Evolutionary conservation across 1,140 invertebrate species (phyloP), one percentile per base, ranked within the genome.

Genomic region (Eciton burchellii): DNA sequence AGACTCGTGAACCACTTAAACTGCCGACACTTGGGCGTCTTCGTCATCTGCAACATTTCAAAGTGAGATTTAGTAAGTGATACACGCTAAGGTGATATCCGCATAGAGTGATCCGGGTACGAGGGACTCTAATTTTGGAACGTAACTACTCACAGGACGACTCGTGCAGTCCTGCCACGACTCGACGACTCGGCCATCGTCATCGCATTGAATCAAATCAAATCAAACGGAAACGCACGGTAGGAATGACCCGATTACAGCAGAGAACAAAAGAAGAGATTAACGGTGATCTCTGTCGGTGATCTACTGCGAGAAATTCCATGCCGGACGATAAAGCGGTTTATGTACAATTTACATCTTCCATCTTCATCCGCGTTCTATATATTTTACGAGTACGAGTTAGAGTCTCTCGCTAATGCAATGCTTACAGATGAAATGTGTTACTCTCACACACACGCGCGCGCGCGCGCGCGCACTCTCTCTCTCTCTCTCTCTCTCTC

Each of bases 11-110:
- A 60, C n/a, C 81, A 57, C 84, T 94, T 93, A 95, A 82, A 96
- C 95, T 54, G 95, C 95, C 47, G 95, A 96, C 63, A 95, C 95
- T 93, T 96, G 95, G 73, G 95, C 95, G 87, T 95, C 95, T 84
- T 96, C 95, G 86, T 96, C 95, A 94, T 95, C 95, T 95, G 93
- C 88, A 94, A 94, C 92, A 90, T 62, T 60, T 54, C 14, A 65
- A 81, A 43, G 43, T n/a, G 29, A n/a, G 1, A 19, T 54, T 76
- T 35, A 86, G n/a, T 26, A 68, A 68, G 41, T 77, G 63, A 35
- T 2, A 35, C 52, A 70, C n/a, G 24, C 26, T 12, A 2, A 19
- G 41, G 21, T 49, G 21, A n/a, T n/a, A n/a, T n/a, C 6, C 62
- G 24, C 14, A 24, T 26, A 5, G 26, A 1, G 35, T 63, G 19